Base-by-base conservation (phyloP, 2,797 vertebrate species). In the Lacerta viridis region DNA sequence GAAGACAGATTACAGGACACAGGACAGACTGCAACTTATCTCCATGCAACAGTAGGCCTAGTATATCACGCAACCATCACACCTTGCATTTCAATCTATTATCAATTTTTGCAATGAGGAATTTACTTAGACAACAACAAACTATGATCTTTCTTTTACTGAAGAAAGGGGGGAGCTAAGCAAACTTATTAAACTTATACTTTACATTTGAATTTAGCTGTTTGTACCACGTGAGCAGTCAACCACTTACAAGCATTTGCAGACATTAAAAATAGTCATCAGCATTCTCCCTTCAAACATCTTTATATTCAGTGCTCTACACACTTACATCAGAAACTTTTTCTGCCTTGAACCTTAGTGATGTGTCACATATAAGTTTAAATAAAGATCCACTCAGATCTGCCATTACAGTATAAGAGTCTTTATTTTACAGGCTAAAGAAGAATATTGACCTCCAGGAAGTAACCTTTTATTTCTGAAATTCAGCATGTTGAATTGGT, bases 401-500 rank as follows among this genome's bases (percentile, higher is more conserved):
- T 7, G 36, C 75, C 79, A 36, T 68, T 90, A 33, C 33, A 33
- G 33, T 33, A 46, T 89, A 93, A 87, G 68, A 69, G 1, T 50
- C 74, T 86, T 88, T 72, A 84, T 86, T 43, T 61, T 18, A 17
- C 84, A 68, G 0, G 0, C 3, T 36, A n/a, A 18, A 68, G 76
- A 92, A 1, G 50, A 25, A 36, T n/a, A 69, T 83, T 50, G 29
- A 77, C 80, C 76, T 85, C 69, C 87, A 74, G 83, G 55, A 88
- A 90, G 86, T 0, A 75, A 84, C 66, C 84, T 80, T 64, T 39
- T 91, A 80, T 55, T 74, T 89, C 68, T 89, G 43, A 10, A 85
- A 89, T 66, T 83, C 5, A 0, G 0, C 75, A 78, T 64, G 10
- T 7, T 75, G 41, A 41, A 90, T 77, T 80, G 0, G 0, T 79